Evolutionary conservation across 2,113 vertebrate species (phyloP).

Genomic region (Oostethus manadensis): DNA sequence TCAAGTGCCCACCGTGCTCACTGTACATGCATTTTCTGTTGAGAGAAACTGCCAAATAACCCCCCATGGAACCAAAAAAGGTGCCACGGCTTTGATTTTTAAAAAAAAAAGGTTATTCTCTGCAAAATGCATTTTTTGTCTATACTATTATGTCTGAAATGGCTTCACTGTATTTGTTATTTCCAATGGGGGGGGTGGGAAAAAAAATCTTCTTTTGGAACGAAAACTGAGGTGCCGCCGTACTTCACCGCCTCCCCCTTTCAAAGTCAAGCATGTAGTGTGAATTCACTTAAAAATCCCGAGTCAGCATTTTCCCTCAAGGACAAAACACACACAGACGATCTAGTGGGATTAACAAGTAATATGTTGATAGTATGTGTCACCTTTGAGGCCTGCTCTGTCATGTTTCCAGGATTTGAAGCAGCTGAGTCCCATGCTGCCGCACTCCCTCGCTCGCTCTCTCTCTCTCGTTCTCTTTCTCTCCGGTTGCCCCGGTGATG

Average conservation of each 20-base stretch:
- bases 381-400: slow-evolving; percentile 69
- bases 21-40: too few species aligned
- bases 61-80: too few species aligned
- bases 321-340: slow-evolving; percentile 7
- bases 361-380: slow-evolving; percentile 21
- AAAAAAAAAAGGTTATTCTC: too few species aligned
- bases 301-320: slow-evolving; percentile 41
- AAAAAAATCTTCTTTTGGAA: too few species aligned
- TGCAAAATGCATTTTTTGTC: too few species aligned
- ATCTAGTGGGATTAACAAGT: slow-evolving; percentile 7
- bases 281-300: background rate
- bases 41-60: too few species aligned
- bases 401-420: slow-evolving; percentile 77
- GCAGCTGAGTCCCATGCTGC: slow-evolving; percentile 78
- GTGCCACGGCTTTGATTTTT: too few species aligned
- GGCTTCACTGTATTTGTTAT: too few species aligned
- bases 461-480: background rate
- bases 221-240: too few species aligned
- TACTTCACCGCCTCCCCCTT: slow-evolving; percentile 13
- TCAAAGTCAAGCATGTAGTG: slow-evolving; percentile 36
- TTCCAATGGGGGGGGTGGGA: too few species aligned
- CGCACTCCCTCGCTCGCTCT: background rate
- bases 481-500: background rate
- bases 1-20: too few species aligned
- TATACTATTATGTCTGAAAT: too few species aligned